These are phyloP conservation scores for Ferrisia virgata DNA, from an alignment of 2,888 invertebrate genomes.

Conservation along the genomic window DNA sequence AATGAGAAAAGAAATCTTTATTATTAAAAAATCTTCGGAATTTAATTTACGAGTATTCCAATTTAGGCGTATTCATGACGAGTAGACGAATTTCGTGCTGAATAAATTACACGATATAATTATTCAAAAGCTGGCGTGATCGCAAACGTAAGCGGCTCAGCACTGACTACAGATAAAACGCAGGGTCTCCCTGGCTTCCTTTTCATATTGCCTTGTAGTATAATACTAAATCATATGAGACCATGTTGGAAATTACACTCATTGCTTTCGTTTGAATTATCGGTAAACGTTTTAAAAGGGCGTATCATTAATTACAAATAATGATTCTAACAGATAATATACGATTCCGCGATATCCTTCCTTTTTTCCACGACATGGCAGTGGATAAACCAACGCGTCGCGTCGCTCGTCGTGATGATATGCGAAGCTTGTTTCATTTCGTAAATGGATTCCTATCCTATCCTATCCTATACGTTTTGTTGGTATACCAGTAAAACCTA, in stretches of 20 bases:
- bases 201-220: background rate
- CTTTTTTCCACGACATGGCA: background rate
- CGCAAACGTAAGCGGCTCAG: background rate
- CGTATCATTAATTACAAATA: background rate
- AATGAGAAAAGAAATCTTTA: background rate
- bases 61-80: background rate
- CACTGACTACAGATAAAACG: background rate
- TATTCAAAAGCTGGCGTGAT: slow-evolving; percentile 10
- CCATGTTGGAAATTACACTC: background rate
- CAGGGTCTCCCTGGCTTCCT: background rate
- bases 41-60: background rate
- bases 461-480: no score
- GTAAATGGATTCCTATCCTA: no score
- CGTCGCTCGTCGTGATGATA: background rate
- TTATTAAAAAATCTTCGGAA: background rate
- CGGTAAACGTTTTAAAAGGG: slow-evolving; percentile 8
- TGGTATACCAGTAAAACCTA: no score
- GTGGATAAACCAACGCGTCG: no score
- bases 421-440: background rate
- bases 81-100: background rate
- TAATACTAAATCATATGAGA: background rate
- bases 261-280: background rate
- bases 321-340: background rate
- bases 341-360: background rate
- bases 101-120: background rate